Evolutionary conservation across 2,888 invertebrate genomes (phyloP).

Genomic region (Myathropa florea): DNA sequence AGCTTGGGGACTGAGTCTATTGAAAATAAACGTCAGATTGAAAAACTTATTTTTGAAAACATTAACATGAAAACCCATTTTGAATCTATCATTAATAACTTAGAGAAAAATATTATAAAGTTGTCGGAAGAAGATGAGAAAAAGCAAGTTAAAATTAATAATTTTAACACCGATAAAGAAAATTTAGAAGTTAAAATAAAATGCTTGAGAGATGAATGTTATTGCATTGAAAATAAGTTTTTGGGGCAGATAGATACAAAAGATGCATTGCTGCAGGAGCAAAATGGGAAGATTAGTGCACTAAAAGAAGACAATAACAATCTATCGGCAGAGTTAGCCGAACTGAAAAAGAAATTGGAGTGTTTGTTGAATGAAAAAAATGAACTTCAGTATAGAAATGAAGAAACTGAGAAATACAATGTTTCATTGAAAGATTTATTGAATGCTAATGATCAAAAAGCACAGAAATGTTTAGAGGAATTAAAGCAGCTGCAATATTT

Average conservation of each 20-base stretch:
- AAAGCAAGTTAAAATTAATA: no score
- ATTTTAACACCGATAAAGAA: no score
- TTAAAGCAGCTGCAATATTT: background rate
- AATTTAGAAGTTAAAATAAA: no score
- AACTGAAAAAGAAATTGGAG: background rate
- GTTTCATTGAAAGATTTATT: background rate
- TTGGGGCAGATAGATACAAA: no score
- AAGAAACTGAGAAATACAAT: background rate
- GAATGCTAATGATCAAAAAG: background rate
- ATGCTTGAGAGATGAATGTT: no score
- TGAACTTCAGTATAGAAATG: background rate
- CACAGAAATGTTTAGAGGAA: constrained; percentile 1
- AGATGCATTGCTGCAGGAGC: background rate
- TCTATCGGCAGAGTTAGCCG: background rate
- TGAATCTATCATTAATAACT: background rate
- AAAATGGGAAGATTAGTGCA: background rate
- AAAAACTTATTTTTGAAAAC: background rate
- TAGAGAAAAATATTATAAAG: background rate
- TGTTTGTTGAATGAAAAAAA: background rate
- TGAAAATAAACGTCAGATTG: background rate
- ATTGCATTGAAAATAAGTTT: no score
- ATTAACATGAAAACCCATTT: background rate
- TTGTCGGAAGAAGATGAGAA: no score
- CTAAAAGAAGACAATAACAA: background rate
- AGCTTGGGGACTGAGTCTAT: background rate